phyloP scores from a whole-genome alignment of 2,113 vertebrate species.

The Microcebus tavaratra region DNA sequence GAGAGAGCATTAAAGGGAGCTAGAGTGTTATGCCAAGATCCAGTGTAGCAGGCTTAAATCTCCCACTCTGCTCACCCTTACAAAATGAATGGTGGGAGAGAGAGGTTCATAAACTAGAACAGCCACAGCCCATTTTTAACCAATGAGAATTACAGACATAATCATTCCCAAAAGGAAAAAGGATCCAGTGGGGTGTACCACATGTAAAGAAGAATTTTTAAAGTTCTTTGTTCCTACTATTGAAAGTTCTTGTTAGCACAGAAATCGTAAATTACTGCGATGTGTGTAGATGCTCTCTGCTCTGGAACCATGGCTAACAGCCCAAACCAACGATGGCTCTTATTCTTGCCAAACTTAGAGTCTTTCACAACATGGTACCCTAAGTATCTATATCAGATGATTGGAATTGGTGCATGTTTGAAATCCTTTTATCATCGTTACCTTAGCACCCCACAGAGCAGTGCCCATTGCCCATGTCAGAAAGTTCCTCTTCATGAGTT shows the following conservation, averaged over 20 bases:
- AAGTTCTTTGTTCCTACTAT: background rate
- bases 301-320: slow-evolving; percentile 19
- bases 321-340: background rate
- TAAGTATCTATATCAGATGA: background rate
- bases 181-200: background rate
- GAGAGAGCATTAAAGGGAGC: background rate
- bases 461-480: background rate
- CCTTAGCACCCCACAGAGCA: background rate
- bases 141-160: background rate
- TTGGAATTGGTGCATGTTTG: background rate
- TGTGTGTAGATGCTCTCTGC: background rate
- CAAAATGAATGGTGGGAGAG: background rate
- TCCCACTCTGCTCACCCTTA: background rate
- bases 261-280: background rate
- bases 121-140: background rate
- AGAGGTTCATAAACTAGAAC: background rate
- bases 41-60: background rate
- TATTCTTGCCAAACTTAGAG: slow-evolving; percentile 12
- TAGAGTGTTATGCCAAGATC: background rate
- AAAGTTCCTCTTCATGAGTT: background rate
- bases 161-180: background rate
- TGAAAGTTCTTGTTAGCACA: background rate
- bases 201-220: background rate
- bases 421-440: background rate
- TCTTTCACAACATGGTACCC: background rate